phyloP scores from a whole-genome alignment of 2,113 vertebrate genomes.

The Daboia siamensis region DNA sequence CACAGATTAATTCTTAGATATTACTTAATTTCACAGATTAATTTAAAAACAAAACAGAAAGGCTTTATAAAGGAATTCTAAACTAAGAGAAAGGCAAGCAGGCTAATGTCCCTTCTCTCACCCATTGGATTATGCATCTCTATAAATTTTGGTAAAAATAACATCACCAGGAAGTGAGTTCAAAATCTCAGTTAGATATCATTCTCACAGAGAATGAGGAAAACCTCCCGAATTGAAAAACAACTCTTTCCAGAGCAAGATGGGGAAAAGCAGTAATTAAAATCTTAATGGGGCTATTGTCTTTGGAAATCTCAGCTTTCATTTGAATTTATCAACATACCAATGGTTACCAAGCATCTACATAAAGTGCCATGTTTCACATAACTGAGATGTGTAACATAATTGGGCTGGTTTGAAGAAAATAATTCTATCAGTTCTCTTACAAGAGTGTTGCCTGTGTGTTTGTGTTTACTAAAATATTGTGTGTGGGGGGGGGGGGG shows the following conservation, averaged over 20 bases:
- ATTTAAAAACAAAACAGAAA: not conserved
- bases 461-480: conserved; percentile 38
- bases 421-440: not conserved
- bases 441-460: not conserved
- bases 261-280: conserved; percentile 49
- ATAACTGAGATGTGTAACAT: conserved; percentile 45
- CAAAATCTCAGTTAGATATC: conserved; percentile 61
- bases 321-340: conserved; percentile 27
- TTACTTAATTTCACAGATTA: no score
- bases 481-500: conserved; percentile 16
- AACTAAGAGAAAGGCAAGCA: not conserved
- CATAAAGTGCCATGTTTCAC: conserved; percentile 39
- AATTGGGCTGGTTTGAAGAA: conserved; percentile 45
- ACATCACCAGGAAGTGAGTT: conserved; percentile 58
- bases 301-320: conserved; percentile 29
- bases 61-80: not conserved
- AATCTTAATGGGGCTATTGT: conserved; percentile 34
- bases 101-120: not conserved
- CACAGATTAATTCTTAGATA: no score
- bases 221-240: conserved; percentile 47
- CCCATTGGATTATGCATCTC: not conserved
- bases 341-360: conserved; percentile 27
- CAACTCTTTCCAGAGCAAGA: conserved; percentile 6
- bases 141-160: conserved; percentile 49
- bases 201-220: conserved; percentile 54